Evolutionary conservation across 30 jellyfish, hydroid and myxozoan genomes (phyloP).

Genomic region (Pelagia noctiluca): DNA sequence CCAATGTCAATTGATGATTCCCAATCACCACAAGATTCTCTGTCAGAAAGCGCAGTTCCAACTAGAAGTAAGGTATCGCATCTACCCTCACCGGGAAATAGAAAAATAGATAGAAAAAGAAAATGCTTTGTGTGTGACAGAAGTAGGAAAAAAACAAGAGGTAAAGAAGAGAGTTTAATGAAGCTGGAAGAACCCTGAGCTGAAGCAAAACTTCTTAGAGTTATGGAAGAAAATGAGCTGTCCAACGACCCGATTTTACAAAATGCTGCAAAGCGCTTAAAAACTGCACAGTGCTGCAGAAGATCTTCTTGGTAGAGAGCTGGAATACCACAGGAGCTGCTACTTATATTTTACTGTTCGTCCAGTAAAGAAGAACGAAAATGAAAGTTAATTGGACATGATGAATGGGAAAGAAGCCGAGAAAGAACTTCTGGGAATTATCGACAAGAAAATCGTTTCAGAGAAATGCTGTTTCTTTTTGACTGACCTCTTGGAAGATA

Average conservation of each 20-base stretch:
- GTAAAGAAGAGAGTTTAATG: neutral
- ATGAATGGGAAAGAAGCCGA: neutral
- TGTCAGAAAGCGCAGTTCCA: neutral
- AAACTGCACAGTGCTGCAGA: neutral
- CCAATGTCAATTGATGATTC: constrained; percentile 1
- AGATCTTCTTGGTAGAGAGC: constrained; percentile 5
- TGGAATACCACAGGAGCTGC: constrained; percentile 17
- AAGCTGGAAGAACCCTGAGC: constrained; percentile 12
- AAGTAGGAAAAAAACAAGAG: neutral
- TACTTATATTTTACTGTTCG: neutral
- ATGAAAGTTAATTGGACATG: neutral
- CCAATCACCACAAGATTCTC: constrained; percentile 2
- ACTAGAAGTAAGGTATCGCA: neutral
- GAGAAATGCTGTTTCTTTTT: constrained; percentile 9
- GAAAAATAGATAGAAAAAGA: neutral
- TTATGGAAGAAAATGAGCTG: neutral
- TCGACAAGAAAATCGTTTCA: neutral
- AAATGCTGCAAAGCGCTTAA: constrained; percentile 1
- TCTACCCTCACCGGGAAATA: neutral
- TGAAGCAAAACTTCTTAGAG: neutral
- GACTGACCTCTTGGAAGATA: constrained; percentile 20
- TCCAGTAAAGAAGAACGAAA: neutral
- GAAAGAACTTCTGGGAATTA: neutral
- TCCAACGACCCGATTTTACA: constrained; percentile 7
- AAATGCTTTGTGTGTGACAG: neutral